Conservation (phyloP, 2,797 vertebrate species). For the Tragopan temminckii region DNA sequence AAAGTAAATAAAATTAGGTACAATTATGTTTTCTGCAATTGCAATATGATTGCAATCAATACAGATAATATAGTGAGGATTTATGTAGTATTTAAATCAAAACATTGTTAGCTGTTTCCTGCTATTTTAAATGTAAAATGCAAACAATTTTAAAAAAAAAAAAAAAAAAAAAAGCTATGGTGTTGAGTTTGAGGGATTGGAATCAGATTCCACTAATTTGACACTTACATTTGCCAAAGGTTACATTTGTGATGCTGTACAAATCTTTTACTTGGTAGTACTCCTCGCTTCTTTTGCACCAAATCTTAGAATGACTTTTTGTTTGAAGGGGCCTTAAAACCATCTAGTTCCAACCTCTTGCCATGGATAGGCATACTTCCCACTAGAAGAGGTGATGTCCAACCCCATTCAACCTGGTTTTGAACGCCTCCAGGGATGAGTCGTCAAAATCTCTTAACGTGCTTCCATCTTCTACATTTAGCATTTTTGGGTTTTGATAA, state of each 20-base stretch:
- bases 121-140: background rate
- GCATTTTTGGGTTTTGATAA: background rate
- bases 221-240: background rate
- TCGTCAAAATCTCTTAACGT: background rate
- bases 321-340: background rate
- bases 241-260: background rate
- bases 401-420: background rate
- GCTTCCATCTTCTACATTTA: background rate
- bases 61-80: background rate
- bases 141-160: background rate
- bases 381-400: background rate
- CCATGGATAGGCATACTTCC: background rate
- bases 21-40: fast-evolving
- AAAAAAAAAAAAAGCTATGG: background rate
- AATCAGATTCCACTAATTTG: background rate
- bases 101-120: background rate
- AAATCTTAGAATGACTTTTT: background rate
- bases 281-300: background rate
- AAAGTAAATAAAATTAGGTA: background rate
- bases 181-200: background rate
- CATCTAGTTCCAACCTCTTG: background rate
- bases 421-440: background rate
- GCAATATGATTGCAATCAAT: background rate
- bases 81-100: background rate
- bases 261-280: background rate